Percentiles rank a stretch among this genome's conserved stretches.
Conservation (phyloP, 2,888 invertebrate species). For the Chymomyza caudatula region DNA sequence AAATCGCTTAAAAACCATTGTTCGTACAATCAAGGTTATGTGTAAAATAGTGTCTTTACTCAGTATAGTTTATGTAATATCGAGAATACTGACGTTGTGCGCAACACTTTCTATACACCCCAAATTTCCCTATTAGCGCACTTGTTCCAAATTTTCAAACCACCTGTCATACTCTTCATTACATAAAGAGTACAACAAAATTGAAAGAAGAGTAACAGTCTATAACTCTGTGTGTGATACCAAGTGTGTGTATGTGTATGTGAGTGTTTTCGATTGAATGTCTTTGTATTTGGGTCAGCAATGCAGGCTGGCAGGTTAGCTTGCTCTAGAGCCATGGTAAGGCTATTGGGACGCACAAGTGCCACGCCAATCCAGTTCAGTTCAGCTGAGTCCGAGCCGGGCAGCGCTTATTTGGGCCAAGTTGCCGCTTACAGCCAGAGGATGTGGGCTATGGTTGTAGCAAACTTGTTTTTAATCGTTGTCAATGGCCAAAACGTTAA, state of each 20-base stretch:
- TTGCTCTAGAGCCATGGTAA: not conserved
- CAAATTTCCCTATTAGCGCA: not conserved
- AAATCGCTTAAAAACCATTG: too few relatives aligned
- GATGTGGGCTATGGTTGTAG: constrained; percentile 39
- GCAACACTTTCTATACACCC: too few relatives aligned
- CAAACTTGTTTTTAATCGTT: constrained; percentile 70
- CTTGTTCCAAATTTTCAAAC: not conserved
- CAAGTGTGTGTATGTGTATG: not conserved
- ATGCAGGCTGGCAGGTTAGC: constrained; percentile 30
- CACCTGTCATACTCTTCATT: not conserved
- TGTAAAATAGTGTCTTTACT: too few relatives aligned
- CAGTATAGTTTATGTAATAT: too few relatives aligned
- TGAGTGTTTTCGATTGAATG: constrained; percentile 42
- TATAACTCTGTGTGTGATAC: not conserved
- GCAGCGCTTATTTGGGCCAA: constrained; percentile 5
- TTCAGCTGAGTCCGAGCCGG: not conserved
- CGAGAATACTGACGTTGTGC: too few relatives aligned
- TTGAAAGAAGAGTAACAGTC: not conserved
- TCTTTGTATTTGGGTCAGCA: constrained; percentile 65
- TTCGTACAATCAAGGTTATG: too few relatives aligned
- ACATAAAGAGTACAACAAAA: not conserved
- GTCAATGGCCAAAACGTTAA: constrained; percentile 72
- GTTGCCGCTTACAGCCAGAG: constrained; percentile 2
- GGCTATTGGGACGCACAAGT: not conserved
- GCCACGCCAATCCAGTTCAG: not conserved